A percentile compares a stretch with the other conserved stretches of the same genome.
phyloP scores from a whole-genome alignment of 2,113 vertebrate species.

The Agapornis roseicollis region DNA sequence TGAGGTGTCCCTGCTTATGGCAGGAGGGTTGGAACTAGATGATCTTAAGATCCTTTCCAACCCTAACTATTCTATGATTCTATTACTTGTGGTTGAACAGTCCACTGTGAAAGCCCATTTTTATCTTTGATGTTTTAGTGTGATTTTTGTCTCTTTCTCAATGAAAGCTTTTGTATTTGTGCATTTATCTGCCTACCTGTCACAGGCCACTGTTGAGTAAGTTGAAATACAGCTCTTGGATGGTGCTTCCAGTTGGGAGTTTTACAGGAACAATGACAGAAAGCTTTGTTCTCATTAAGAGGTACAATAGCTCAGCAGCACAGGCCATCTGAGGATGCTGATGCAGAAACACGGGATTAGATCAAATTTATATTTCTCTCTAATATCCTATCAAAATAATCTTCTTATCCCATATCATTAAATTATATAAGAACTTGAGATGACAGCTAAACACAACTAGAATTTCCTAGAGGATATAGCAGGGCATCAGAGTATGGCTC shows the following conservation, averaged over 20 bases:
- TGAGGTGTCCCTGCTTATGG: too few relatives aligned
- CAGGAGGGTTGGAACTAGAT: too few relatives aligned
- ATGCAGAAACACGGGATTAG: conserved; percentile 36
- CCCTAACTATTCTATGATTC: too few relatives aligned
- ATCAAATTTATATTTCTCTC: conserved; percentile 53
- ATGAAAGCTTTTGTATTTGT: not conserved
- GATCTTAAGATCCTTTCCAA: too few relatives aligned
- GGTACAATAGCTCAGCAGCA: not conserved
- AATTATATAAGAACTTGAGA: conserved; percentile 55
- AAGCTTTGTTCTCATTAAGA: not conserved
- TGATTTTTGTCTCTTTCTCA: not conserved
- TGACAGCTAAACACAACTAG: conserved; percentile 44
- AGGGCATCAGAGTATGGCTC: not conserved
- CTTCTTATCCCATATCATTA: conserved; percentile 56
- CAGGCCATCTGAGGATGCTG: conserved; percentile 53
- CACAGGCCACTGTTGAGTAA: not conserved
- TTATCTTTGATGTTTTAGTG: not conserved
- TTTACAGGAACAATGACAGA: not conserved
- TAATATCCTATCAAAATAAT: conserved; percentile 63
- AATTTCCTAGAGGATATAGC: conserved; percentile 37
- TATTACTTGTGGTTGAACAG: not conserved
- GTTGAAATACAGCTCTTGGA: not conserved
- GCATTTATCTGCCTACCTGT: not conserved
- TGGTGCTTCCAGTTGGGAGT: not conserved
- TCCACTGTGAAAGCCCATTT: not conserved